These are phyloP conservation scores for Lochmaea capreae DNA, from an alignment of 2,888 invertebrate genomes.

Conservation along the genomic window DNA sequence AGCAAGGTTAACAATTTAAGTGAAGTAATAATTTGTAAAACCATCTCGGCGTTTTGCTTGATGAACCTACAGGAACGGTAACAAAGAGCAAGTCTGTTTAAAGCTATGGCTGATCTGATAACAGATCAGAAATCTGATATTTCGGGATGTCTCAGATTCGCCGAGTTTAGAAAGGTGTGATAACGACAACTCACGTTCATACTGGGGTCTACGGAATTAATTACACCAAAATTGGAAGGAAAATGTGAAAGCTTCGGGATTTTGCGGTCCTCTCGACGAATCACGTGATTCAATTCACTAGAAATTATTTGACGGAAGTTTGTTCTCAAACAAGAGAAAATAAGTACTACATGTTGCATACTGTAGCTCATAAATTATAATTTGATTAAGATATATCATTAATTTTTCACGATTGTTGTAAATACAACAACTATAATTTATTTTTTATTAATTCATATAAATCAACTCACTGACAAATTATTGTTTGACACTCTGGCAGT, in stretches of 20 bases:
- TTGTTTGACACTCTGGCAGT: too few relatives aligned
- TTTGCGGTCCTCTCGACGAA: slow-evolving; percentile 29
- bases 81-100: background rate
- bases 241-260: slow-evolving; percentile 32
- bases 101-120: background rate
- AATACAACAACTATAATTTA: too few relatives aligned
- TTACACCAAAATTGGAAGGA: slow-evolving; percentile 30
- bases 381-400: too few relatives aligned
- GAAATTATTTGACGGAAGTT: slow-evolving; percentile 28
- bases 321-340: slow-evolving; percentile 20
- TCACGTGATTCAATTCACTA: slow-evolving; percentile 31
- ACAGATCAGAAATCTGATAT: slow-evolving; percentile 4
- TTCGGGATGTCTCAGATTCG: slow-evolving; percentile 2
- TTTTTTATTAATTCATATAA: too few relatives aligned
- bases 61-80: background rate
- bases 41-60: background rate
- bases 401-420: too few relatives aligned
- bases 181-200: slow-evolving; percentile 31
- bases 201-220: slow-evolving; percentile 26
- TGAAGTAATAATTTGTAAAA: background rate
- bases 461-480: too few relatives aligned
- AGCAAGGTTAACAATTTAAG: background rate
- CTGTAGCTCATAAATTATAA: too few relatives aligned
- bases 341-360: background rate
- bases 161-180: slow-evolving; percentile 27